Conservation (phyloP, 1,140 invertebrate species). For the Lasioglossum albipes region DNA sequence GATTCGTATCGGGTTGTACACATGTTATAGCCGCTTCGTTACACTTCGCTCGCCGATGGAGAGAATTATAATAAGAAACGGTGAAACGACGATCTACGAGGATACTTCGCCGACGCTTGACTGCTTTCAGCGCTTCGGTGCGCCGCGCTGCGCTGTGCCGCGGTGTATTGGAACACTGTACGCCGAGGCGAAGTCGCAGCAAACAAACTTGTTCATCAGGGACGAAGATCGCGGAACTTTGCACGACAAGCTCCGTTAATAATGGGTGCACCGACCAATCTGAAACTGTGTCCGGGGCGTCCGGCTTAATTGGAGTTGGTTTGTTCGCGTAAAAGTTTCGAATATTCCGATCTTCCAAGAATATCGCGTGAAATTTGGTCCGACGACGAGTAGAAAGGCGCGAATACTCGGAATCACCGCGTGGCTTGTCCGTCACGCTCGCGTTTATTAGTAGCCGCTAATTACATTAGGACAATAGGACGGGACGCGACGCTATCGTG, state of each 20-base stretch:
- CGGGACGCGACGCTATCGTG: slow-evolving; percentile 3
- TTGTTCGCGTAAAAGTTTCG: too few species aligned
- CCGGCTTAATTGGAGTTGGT: neutral
- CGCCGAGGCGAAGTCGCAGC: neutral
- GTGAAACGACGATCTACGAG: too few species aligned
- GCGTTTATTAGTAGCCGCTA: slow-evolving; percentile 33
- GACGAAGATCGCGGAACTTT: neutral
- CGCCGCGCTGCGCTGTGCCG: too few species aligned
- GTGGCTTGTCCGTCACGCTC: neutral
- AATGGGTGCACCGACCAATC: neutral
- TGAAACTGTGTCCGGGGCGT: neutral
- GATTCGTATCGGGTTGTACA: neutral
- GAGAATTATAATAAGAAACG: too few species aligned
- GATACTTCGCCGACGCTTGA: neutral
- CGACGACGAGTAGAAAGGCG: too few species aligned
- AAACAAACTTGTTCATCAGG: slow-evolving; percentile 29
- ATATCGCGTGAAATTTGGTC: too few species aligned
- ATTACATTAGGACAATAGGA: slow-evolving; percentile 46
- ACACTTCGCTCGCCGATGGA: neutral
- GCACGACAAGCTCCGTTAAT: neutral
- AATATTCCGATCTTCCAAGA: too few species aligned
- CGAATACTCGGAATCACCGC: neutral
- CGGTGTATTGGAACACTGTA: too few species aligned
- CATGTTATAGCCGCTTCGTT: neutral
- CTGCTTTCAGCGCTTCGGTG: neutral